Evolutionary conservation across 2,888 invertebrate genomes (phyloP), one percentile per base, ranked within the genome.

Genomic region (Eilema caniola): DNA sequence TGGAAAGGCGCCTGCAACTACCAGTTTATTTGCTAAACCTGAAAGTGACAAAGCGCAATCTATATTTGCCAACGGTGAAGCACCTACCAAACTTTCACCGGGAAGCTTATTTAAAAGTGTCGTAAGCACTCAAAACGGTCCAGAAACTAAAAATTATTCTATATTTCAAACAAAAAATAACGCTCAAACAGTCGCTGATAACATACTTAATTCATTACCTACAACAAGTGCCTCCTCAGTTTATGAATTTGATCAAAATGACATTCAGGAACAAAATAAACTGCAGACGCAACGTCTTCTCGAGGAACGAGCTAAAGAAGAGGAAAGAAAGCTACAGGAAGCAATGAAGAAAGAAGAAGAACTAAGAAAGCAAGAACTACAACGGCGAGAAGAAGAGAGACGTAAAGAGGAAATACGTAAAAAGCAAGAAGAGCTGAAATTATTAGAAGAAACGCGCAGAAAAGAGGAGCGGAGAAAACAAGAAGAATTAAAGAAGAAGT

Each of bases 91-190:
- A 53, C 70, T 90, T 62, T 92, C 93, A 12, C 93, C 95, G 12
- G 89, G 91, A 14, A 92, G 85, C 72, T 85, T 95, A 71, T 95
- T 94, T 72, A 95, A 95, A 86, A 92, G 86, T 73, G 92, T 90
- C 14, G 57, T 85, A 24, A 83, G 81, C 20, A 83, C 85, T 16
- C 77, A 82, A 14, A 89, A 87, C 73, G 86, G 82, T 14, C 60
- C 85, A 8, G 89, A 89, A 53, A 67, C 76, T n/a, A 89, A 89
- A 75, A 69, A 71, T 66, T 92, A 89, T 80, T 88, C 90, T 41
- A 91, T 93, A 85, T 94, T 93, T 77, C 89, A 89, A 81, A 91
- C 83, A 69, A 94, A 94, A 87, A 94, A 92, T 80, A 93, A 92
- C 82, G 86, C 86, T 41, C 87, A 88, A 65, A 85, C 91, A 33